Evolutionary conservation across 2,113 vertebrate species (phyloP), one percentile per base, ranked within the genome.

Genomic region (Heptranchias perlo): DNA sequence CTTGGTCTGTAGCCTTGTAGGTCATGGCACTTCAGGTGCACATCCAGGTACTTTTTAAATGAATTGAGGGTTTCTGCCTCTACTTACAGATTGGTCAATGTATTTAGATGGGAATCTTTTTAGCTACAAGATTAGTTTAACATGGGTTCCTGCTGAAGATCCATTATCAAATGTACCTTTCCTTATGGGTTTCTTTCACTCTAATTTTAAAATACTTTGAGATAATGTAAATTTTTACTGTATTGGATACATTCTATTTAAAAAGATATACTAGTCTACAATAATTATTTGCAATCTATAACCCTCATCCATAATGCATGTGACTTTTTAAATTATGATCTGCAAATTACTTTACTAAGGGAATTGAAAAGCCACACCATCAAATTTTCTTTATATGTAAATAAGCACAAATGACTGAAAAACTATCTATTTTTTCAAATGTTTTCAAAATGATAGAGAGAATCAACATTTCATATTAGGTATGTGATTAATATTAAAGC

Each of bases 381-480:
- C 94, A 95, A 61, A 92, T 91, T 58, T n/a, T 91, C 87, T 89
- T 91, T 54, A 91, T 91, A 82, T 82, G 76, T 82, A 91, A 58
- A 91, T 91, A 91, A 87, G 84, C 84, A 87, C 84, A 87, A 18
- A 44, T 52, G 47, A 67, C 93, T 94, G 23, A 69, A 94, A 58
- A 94, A 94, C 28, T 52, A 95, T 95, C 94, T 95, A 95, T 73
- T 95, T 95, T 95, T 95, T 4, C 69, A 94, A 95, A 94, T 69
- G 47, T 69, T 95, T 95, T 95, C 94, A 69, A 49, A 44, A 61
- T 58, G 35, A 69, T 58, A 35, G 87, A 95, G 47, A 49, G 25
- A 69, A 67, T 44, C 31, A 58, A 62, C 5, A 94, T 47, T 95
- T 95, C 25, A 69, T 95, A 67, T 69, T 52, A 87, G 39, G 44